phyloP scores from a whole-genome alignment of 2,113 vertebrate species.

The Nerophis ophidion region DNA sequence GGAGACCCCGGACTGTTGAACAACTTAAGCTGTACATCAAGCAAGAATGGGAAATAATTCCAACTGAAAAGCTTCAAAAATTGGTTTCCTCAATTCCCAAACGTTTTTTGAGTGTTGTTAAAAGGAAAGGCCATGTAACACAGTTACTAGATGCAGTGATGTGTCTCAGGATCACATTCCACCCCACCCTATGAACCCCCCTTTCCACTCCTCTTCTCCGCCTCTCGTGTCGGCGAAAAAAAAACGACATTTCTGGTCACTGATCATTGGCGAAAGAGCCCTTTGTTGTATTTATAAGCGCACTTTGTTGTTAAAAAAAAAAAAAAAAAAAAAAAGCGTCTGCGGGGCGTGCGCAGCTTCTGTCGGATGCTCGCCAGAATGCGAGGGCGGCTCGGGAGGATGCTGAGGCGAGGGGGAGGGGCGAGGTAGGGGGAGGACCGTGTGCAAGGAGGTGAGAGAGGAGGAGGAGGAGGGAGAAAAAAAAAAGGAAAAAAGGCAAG shows the following conservation, averaged over 20 bases:
- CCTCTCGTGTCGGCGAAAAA: conserved; percentile 13
- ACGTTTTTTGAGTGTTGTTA: no score
- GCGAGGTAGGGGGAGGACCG: conserved; percentile 51
- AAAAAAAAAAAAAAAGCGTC: no score
- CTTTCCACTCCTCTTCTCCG: conserved; percentile 15
- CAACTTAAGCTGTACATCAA: no score
- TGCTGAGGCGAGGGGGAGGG: conserved; percentile 51
- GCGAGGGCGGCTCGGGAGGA: conserved; percentile 42
- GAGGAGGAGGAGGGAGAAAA: conserved; percentile 16
- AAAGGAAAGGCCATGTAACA: no score
- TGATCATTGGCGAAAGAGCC: conserved; percentile 20
- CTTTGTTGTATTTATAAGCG: conserved; percentile 37
- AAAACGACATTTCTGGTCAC: conserved; percentile 28
- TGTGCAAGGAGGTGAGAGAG: conserved; percentile 43
- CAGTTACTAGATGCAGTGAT: no score
- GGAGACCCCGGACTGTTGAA: no score
- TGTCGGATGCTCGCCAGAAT: conserved; percentile 52
- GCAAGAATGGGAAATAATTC: no score
- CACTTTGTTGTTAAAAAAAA: conserved; percentile 33
- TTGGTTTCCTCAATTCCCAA: no score
- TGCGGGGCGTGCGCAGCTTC: conserved; percentile 19
- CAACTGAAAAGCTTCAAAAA: no score
- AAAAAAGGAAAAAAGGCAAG: conserved; percentile 58
- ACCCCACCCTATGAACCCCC: neutral
- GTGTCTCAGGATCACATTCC: conserved; percentile 31